Evolutionary conservation across 2,888 invertebrate species (phyloP), one percentile per base, ranked within the genome.

Genomic region (Desoria tigrina): DNA sequence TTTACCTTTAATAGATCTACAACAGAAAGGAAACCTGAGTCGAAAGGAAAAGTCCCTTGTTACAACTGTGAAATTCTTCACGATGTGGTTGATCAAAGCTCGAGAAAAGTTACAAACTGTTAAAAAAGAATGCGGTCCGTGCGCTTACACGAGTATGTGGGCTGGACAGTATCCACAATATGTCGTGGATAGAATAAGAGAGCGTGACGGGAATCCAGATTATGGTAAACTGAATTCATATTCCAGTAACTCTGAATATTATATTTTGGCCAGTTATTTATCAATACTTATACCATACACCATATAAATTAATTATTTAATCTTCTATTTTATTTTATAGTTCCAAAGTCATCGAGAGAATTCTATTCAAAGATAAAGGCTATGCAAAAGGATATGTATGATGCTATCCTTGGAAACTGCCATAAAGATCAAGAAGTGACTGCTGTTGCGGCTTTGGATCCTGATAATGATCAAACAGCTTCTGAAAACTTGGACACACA

Each of bases 271-370:
- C 7, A 23, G 11, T 49, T 9, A 49, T 18, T 51, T 24, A 24
- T 21, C 14, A 23, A 24, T 24, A 49, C n/a, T n/a, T n/a, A n/a
- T n/a, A n/a, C n/a, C n/a, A n/a, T n/a, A n/a, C n/a, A n/a, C n/a
- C n/a, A n/a, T 49, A 9, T 14, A 39, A 39, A 39, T 39, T 39
- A 39, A 39, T 14, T 14, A 39, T 39, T 11, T 14, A 39, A 11
- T 39, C 14, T 23, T 6, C 23, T 45, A 45, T 45, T 16, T 6
- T 7, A 21, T 9, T 23, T 23, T 21, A 45, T 26, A 51, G 51
- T 24, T 24, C 51, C 51, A 18, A 51, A 51, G 23, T 51, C 51
- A 51, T 21, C 21, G 14, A 51, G 23, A 51, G 18, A 21, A 24
- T 51, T 51, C 23, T 51, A 21, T 26, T 7, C 9, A 3, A 26